Conservation (phyloP, 2,888 invertebrate species). For the Miltochrista miniata region DNA sequence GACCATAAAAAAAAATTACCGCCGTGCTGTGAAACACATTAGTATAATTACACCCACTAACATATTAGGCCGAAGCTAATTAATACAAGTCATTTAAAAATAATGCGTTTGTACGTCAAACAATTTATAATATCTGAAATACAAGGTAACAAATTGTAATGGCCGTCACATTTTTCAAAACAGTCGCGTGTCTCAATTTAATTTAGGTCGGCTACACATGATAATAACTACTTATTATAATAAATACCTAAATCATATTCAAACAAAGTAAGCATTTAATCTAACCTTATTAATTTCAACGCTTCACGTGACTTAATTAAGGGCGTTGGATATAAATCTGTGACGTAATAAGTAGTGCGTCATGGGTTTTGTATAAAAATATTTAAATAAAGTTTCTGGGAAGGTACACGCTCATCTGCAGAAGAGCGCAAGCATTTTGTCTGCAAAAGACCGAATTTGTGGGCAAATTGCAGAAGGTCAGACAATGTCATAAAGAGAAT, state of each 20-base stretch:
- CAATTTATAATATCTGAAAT: conserved; percentile 2
- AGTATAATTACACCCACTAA: neutral
- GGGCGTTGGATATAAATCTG: conserved; percentile 20
- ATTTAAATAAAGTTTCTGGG: too few relatives aligned
- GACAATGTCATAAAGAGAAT: too few relatives aligned
- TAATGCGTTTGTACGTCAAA: conserved; percentile 4
- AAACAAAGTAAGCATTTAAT: conserved; percentile 27
- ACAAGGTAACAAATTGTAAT: conserved; percentile 17
- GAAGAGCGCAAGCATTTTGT: too few relatives aligned
- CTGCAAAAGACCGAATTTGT: too few relatives aligned
- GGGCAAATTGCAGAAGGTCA: too few relatives aligned
- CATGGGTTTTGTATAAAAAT: too few relatives aligned
- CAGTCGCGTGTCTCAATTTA: conserved; percentile 11
- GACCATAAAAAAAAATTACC: neutral
- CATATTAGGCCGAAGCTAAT: conserved; percentile 3
- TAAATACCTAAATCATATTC: conserved; percentile 27
- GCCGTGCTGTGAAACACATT: neutral
- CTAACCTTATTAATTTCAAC: conserved; percentile 34
- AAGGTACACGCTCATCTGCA: too few relatives aligned
- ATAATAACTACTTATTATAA: conserved; percentile 24
- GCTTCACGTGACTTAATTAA: conserved; percentile 34
- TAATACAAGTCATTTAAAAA: neutral
- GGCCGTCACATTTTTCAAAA: conserved; percentile 14
- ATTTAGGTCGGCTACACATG: conserved; percentile 22
- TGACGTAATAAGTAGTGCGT: conserved; percentile 12